phyloP scores from a whole-genome alignment of 2,888 invertebrate genomes.

The Syrphus vitripennis region DNA sequence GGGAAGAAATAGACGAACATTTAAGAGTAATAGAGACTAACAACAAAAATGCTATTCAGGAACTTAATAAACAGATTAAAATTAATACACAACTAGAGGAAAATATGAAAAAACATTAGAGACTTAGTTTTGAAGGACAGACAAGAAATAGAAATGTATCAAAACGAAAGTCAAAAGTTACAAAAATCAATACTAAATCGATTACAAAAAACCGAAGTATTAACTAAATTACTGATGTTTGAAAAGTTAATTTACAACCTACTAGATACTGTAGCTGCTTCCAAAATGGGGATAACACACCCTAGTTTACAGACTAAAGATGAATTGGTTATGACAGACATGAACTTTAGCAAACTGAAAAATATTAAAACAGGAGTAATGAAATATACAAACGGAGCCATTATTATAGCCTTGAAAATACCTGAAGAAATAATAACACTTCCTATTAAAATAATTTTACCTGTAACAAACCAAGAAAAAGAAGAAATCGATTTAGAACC shows the following conservation, averaged over 20 bases:
- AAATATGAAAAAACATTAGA: constrained; percentile 29
- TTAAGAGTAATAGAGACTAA: neutral
- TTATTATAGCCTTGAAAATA: constrained; percentile 17
- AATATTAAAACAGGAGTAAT: neutral
- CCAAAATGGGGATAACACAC: constrained; percentile 21
- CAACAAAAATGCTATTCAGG: neutral
- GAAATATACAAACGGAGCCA: neutral
- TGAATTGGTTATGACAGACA: constrained; percentile 16
- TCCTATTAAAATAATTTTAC: neutral
- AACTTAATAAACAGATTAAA: neutral
- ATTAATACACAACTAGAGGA: constrained; percentile 11
- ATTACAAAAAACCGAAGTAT: constrained; percentile 14
- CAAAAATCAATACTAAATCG: neutral
- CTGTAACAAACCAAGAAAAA: neutral
- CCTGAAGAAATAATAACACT: neutral
- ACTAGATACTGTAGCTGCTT: constrained; percentile 9
- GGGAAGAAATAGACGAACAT: neutral
- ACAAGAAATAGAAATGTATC: neutral
- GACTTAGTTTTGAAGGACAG: constrained; percentile 74
- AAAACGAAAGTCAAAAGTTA: neutral
- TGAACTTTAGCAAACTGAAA: constrained; percentile 8
- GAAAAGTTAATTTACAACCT: neutral
- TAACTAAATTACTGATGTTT: neutral
- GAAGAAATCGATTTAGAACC: constrained; percentile 8
- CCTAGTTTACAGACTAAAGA: constrained; percentile 9